phyloP scores from a whole-genome alignment of 2,888 invertebrate species.

The Charanyca ferruginea region DNA sequence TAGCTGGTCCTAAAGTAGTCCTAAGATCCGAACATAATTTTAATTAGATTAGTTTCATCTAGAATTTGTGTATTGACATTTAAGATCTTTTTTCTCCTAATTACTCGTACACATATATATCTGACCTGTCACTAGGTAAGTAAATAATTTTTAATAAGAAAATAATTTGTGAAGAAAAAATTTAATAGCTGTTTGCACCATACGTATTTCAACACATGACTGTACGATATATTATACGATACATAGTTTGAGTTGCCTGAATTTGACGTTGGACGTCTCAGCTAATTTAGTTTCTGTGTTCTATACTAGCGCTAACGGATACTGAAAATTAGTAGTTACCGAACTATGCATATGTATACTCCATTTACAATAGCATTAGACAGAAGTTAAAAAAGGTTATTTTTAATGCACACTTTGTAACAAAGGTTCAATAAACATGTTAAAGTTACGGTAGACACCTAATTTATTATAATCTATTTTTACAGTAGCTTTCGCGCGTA shows the following conservation, averaged over 20 bases:
- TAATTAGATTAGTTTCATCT: too few relatives aligned
- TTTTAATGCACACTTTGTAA: too few relatives aligned
- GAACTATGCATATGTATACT: too few relatives aligned
- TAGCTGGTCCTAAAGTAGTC: too few relatives aligned
- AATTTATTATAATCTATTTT: too few relatives aligned
- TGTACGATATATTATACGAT: constrained; percentile 2
- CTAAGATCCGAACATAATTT: too few relatives aligned
- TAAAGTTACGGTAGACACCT: too few relatives aligned
- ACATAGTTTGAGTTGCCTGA: constrained; percentile 10
- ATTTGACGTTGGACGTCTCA: constrained; percentile 13
- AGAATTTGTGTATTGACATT: too few relatives aligned
- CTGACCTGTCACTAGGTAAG: neutral
- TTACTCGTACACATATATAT: neutral
- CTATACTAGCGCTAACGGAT: constrained; percentile 19
- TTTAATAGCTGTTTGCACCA: neutral
- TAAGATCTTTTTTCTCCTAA: neutral
- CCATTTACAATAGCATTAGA: too few relatives aligned
- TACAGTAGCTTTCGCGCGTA: too few relatives aligned
- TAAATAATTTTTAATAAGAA: neutral
- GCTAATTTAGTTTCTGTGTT: constrained; percentile 37
- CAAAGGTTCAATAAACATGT: too few relatives aligned
- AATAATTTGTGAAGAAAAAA: neutral
- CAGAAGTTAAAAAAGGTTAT: too few relatives aligned
- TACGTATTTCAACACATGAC: neutral
- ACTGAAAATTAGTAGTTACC: constrained; percentile 7